Base-by-base conservation (phyloP, 2,888 invertebrate genomes). In the Gryllus longicercus region DNA sequence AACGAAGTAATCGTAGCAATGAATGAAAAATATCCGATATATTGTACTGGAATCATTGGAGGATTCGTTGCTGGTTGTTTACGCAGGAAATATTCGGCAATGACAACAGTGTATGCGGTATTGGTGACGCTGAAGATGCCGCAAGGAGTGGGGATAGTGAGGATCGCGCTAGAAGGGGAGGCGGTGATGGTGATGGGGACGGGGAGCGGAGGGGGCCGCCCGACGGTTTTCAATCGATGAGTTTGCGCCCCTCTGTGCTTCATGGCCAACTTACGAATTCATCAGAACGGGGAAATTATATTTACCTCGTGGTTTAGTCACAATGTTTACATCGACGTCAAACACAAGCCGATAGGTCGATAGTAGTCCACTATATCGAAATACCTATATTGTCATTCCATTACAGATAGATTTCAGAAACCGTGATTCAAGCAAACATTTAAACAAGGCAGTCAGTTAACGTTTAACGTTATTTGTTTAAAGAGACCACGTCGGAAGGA, bases 201-300 rank as follows among this genome's bases (percentile, higher is more conserved):
- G 3, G 25, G 2, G 38, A 38, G 8, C 5, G 38, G 38, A 38
- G 38, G 38, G 25, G 38, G 38, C 12, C 63, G 63, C n/a, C 63
- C 63, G 3, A n/a, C n/a, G 11, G 63, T 63, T 63, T 63, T 63
- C 63, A 63, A 63, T 63, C 63, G 63, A 63, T 18, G 16, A 63
- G 63, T 63, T 18, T 63, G 16, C 63, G 16, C 11, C n/a, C 63
- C n/a, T 63, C n/a, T 0, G n/a, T 63, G 63, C 63, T 63, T 63
- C 63, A 63, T 10, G 63, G 63, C 14, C n/a, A 63, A 63, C 63
- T 63, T 63, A 63, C 63, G n/a, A 63, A 63, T 63, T 63, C 63
- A 63, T 63, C 63, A 63, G 63, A 63, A 63, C 63, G n/a, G 63
- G 63, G 63, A 63, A 63, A 63, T 63, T 63, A 63, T 63, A 63